Evolutionary conservation across 2,797 vertebrate genomes (phyloP), one percentile per base, ranked within the genome.

Genomic region (Rachycentron canadum): DNA sequence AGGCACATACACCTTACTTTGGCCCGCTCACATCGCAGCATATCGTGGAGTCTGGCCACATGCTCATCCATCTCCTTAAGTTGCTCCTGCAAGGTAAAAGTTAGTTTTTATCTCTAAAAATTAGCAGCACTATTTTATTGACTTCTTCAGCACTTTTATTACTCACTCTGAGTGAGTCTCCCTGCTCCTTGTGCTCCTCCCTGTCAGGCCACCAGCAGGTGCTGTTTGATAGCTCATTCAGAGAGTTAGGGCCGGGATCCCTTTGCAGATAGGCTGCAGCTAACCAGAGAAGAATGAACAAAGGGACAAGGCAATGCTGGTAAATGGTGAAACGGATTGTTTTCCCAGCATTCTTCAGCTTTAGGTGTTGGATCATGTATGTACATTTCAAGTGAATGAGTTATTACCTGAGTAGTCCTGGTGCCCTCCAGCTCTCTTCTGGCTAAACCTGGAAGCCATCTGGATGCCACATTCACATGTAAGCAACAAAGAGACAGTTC

Each of bases 41-140:
- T 79, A 28, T 93, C 91, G 67, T 95, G 93, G 34, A 95, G 91
- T 76, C 93, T 87, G 63, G 79, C 82, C 34, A 90, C 79, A 3
- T 93, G 92, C 34, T 91, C 88, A 26, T 94, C 90, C 83, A 82
- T 89, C 30, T 93, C 93, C 45, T 76, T 66, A 1, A 95, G 79
- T 26, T 91, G 91, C 79, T 94, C 93, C 94, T 95, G 38, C 8
- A 52, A 60, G 3, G 73, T 0, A 41, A 17, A 12, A 17, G 4
- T 50, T 73, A 58, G 11, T 69, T 56, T 36, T 34, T 8, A 0
- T 2, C 19, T 6, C 2, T 14, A 49, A 7, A 57, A 50, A 5
- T 34, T 13, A 67, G 4, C 25, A 62, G 17, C 21, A 56, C 11
- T 25, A 0, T 21, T 52, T 50, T 1, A 30, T 4, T 28, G 1